These are phyloP conservation scores for Mythimna vitellina DNA, from an alignment of 2,888 invertebrate genomes.

Conservation along the genomic window DNA sequence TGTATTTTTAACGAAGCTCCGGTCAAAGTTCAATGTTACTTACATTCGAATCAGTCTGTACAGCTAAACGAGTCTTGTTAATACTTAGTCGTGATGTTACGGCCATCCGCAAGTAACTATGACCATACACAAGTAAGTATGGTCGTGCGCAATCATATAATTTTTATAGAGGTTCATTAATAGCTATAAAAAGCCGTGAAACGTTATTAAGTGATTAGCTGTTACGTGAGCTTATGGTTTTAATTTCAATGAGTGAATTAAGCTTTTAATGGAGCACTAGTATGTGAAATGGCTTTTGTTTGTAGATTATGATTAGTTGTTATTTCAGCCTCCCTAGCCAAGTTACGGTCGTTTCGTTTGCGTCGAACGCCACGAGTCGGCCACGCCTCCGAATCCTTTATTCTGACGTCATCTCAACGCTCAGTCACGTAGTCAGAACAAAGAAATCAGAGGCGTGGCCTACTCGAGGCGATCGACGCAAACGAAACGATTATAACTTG, in stretches of 20 bases:
- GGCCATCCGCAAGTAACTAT: conserved; percentile 26
- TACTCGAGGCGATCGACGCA: no score
- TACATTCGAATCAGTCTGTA: conserved; percentile 45
- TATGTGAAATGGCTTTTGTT: not conserved
- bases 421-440: no score
- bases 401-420: no score
- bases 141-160: conserved; percentile 34
- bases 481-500: no score
- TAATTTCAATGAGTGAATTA: conserved; percentile 26
- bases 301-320: not conserved
- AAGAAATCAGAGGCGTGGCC: no score
- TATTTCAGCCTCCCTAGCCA: no score
- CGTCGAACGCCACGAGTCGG: no score
- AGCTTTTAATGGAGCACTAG: conserved; percentile 17
- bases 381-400: no score
- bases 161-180: conserved; percentile 36
- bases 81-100: conserved; percentile 44
- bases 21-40: conserved; percentile 66
- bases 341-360: no score
- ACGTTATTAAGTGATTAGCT: conserved; percentile 48
- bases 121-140: not conserved
- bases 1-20: conserved; percentile 49
- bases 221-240: conserved; percentile 35
- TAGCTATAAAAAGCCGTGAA: conserved; percentile 26
- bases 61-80: conserved; percentile 51